These are phyloP conservation scores for Byasa hedistus DNA, from an alignment of 2,888 invertebrate genomes.

Conservation along the genomic window DNA sequence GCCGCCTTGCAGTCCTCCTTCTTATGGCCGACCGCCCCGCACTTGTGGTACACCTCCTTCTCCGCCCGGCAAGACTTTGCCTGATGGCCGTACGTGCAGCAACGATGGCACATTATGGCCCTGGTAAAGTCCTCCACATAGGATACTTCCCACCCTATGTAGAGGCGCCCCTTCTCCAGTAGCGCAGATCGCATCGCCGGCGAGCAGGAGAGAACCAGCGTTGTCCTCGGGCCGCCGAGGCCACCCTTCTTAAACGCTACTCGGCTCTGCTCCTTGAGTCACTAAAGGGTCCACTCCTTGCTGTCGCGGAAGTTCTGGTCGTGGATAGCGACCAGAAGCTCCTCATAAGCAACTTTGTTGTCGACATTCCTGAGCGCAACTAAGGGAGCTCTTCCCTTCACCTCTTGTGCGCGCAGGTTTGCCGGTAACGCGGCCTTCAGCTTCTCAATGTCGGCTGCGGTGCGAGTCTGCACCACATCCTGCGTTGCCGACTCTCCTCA, in stretches of 20 bases:
- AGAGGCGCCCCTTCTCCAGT: not conserved
- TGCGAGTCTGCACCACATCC: constrained; percentile 9
- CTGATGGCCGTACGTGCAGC: constrained; percentile 45
- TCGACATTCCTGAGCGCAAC: too few species aligned
- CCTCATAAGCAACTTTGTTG: too few species aligned
- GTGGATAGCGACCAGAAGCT: too few species aligned
- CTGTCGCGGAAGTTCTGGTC: too few species aligned
- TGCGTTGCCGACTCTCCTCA: constrained; percentile 7
- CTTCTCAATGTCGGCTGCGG: not conserved
- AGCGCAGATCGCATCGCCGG: constrained; percentile 7
- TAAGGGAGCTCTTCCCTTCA: too few species aligned
- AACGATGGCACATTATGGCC: constrained; percentile 36
- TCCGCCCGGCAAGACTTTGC: constrained; percentile 36
- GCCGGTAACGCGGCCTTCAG: not conserved
- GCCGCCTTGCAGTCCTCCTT: not conserved
- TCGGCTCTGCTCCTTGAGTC: constrained; percentile 19
- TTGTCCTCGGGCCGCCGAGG: not conserved
- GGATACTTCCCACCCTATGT: constrained; percentile 33
- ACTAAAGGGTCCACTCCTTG: not conserved
- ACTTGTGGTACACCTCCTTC: constrained; percentile 1
- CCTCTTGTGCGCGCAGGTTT: constrained; percentile 7
- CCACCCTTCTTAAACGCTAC: not conserved
- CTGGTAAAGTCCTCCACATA: constrained; percentile 27
- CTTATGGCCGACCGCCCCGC: constrained; percentile 5
- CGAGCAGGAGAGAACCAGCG: constrained; percentile 30